These are phyloP conservation scores for Neuroterus valhalla DNA, from an alignment of 1,140 invertebrate genomes.

Conservation along the genomic window DNA sequence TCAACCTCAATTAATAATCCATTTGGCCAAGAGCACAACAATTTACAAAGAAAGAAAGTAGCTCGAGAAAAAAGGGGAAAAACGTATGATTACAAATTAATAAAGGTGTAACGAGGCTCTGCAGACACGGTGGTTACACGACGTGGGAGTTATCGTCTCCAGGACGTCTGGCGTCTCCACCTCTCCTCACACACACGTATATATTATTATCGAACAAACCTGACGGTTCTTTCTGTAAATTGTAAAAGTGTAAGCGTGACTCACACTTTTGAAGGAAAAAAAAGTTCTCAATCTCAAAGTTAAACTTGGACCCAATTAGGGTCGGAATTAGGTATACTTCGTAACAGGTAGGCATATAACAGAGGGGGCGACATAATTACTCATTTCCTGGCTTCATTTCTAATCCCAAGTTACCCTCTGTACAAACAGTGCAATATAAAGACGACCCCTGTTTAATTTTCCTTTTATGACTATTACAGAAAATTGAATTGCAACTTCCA, in stretches of 20 bases:
- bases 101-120: slow-evolving; percentile 45
- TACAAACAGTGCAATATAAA: slow-evolving; percentile 7
- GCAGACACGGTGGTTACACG: slow-evolving; percentile 39
- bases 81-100: slow-evolving; percentile 44
- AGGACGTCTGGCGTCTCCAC: slow-evolving; percentile 32
- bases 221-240: not conserved
- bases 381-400: not conserved
- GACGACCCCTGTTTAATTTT: slow-evolving; percentile 21
- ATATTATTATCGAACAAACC: not conserved
- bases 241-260: no score
- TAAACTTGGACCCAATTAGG: no score
- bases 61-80: not conserved
- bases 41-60: slow-evolving; percentile 24
- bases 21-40: not conserved
- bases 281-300: no score
- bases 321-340: no score
- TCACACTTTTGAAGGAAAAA: no score
- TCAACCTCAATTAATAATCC: slow-evolving; percentile 2
- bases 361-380: not conserved
- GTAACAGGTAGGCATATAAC: not conserved
- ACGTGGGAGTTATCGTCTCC: slow-evolving; percentile 44
- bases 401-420: slow-evolving; percentile 1
- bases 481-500: slow-evolving; percentile 31
- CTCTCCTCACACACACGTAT: not conserved
- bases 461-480: slow-evolving; percentile 18